A percentile compares a stretch with the other conserved stretches of the same genome.
Conservation (phyloP, 2,113 vertebrate species). For the Pollimyrus isidori region DNA sequence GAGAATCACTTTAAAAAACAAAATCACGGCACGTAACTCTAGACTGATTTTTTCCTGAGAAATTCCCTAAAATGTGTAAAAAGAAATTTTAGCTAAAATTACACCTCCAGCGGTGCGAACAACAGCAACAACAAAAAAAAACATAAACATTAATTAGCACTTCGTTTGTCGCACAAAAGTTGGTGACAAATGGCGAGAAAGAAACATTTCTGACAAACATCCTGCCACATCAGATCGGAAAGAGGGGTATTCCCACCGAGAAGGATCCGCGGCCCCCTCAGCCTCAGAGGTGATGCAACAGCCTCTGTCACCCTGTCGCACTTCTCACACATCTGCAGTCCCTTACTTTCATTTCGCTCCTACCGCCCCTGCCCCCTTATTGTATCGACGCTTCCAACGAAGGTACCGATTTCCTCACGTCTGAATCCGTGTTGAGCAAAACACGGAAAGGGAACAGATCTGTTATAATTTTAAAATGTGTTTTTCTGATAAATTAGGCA, state of each 20-base stretch:
- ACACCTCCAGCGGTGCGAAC: neutral
- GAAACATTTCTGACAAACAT: conserved; percentile 2
- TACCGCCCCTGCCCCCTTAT: neutral
- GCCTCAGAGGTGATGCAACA: neutral
- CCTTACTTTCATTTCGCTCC: neutral
- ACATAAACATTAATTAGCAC: neutral
- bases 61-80: neutral
- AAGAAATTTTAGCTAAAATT: neutral
- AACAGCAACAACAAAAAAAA: neutral
- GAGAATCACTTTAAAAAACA: neutral
- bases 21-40: neutral
- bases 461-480: neutral
- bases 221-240: conserved; percentile 5
- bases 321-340: neutral
- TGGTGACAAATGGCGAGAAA: neutral
- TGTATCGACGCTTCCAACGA: neutral
- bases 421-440: neutral
- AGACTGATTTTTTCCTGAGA: neutral
- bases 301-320: neutral
- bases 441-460: neutral
- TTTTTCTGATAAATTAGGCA: neutral
- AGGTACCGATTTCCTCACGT: neutral
- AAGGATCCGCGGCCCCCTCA: neutral
- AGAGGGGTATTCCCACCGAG: neutral
- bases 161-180: neutral